phyloP scores from a whole-genome alignment of 2,888 invertebrate species.

The Orchesellides sinensis region DNA sequence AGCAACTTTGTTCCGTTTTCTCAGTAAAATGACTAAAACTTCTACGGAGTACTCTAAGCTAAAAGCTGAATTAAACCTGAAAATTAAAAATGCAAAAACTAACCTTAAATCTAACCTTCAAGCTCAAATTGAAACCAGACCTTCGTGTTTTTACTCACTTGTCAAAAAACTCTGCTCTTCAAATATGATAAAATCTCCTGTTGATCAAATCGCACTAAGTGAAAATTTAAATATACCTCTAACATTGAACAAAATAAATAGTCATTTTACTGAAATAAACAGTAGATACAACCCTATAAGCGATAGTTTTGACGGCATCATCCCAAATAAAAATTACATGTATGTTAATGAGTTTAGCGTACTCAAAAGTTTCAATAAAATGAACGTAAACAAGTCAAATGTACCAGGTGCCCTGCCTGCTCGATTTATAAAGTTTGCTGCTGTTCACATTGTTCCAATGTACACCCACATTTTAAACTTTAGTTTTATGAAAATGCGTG shows the following conservation, averaged over 20 bases:
- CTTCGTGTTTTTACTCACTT: not conserved
- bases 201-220: not conserved
- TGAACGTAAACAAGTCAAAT: slow-evolving; percentile 24
- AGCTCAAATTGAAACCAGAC: not conserved
- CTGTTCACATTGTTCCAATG: slow-evolving; percentile 19
- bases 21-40: not conserved
- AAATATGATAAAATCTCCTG: not conserved
- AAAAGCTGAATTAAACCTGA: not conserved
- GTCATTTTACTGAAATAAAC: slow-evolving; percentile 14
- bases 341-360: slow-evolving; percentile 26
- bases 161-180: not conserved
- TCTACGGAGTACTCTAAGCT: too few species aligned
- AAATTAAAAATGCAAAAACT: slow-evolving; percentile 2
- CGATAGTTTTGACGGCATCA: not conserved
- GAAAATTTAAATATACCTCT: not conserved
- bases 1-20: not conserved
- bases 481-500: not conserved
- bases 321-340: not conserved
- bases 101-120: not conserved
- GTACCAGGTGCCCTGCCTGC: slow-evolving; percentile 14
- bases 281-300: not conserved
- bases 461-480: slow-evolving; percentile 24
- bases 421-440: slow-evolving; percentile 6
- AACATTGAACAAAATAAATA: slow-evolving; percentile 11
- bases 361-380: slow-evolving; percentile 10